These are phyloP conservation scores for Pipistrellus kuhlii DNA, from an alignment of 2,797 vertebrate species.

Conservation along the genomic window DNA sequence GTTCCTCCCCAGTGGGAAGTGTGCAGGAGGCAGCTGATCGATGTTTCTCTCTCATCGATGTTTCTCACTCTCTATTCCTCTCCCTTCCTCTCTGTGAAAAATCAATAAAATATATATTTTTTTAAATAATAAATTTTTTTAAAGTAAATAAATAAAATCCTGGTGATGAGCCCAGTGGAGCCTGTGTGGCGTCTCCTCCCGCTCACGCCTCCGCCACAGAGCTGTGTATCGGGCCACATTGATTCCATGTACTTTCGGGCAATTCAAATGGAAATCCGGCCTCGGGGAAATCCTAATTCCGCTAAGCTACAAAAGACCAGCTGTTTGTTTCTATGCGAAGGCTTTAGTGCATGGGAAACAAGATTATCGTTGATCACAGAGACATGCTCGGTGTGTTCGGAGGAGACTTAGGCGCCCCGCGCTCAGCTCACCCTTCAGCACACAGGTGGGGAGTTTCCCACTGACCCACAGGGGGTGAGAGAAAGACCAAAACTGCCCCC, in stretches of 20 bases:
- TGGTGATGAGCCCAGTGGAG: conserved; percentile 38
- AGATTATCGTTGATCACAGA: conserved; percentile 81
- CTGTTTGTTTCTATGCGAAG: conserved; percentile 84
- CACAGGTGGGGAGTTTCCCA: conserved; percentile 28
- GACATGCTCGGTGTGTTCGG: conserved; percentile 70
- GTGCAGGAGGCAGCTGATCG: too few species aligned
- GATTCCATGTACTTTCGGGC: conserved; percentile 82
- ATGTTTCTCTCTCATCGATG: too few species aligned
- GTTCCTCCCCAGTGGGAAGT: too few species aligned
- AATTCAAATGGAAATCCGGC: conserved; percentile 84
- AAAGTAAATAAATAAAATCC: neutral
- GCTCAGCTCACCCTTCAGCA: conserved; percentile 52
- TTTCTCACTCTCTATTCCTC: too few species aligned
- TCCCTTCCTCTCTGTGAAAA: too few species aligned
- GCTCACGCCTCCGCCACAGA: conserved; percentile 65
- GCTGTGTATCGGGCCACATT: conserved; percentile 80
- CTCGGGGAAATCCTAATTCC: conserved; percentile 82
- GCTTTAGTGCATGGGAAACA: conserved; percentile 75
- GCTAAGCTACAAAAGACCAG: conserved; percentile 79
- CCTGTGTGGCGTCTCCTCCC: conserved; percentile 70
- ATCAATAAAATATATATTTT: too few species aligned
- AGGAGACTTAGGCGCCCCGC: conserved; percentile 42
- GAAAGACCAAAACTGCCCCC: neutral
- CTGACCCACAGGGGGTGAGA: neutral
- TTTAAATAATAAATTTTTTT: too few species aligned